Base-by-base conservation (phyloP, 2,888 invertebrate species). In the Aleiodes testaceus region DNA sequence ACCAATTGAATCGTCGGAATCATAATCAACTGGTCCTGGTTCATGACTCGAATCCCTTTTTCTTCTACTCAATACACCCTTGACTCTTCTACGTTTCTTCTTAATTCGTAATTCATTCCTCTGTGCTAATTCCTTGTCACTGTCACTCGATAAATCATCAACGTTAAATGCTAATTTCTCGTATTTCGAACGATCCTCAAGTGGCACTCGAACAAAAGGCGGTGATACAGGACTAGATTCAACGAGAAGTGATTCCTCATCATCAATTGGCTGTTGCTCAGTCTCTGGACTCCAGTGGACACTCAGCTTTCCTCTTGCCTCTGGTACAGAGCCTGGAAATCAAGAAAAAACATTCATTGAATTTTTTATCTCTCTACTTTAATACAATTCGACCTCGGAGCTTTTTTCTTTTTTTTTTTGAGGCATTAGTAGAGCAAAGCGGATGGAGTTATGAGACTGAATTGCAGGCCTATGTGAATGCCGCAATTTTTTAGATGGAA, bases 111-210 rank as follows among this genome's bases (percentile, higher is more conserved):
- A 79, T 77, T 86, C 82, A 77, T 86, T 81, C 77, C 87, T 75
- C 14, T 78, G 81, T 16, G 84, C 83, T 22, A 85, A 84, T 16
- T 86, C 87, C 36, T 83, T 84, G 65, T 87, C 86, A 65, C 89
- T 88, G 72, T 90, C 89, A 47, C 77, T 90, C 50, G 90, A 91
- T 55, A 90, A 85, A 75, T 92, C 92, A 74, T 89, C 89, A 0
- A 84, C 83, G 76, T 91, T 91, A 81, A 90, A 91, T 1, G 91
- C 90, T 59, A 95, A 87, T 84, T 94, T 94, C 80, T 94, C 93
- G 82, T 94, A 95, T 80, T 93, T 94, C 18, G 93, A 93, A 36
- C 94, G 90, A 83, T 93, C 93, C 79, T 93, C 93, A 3, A 92
- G 77, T 0, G 93, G 93, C 0, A 91, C 89, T 78, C 90, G 90